Evolutionary conservation across 2,797 vertebrate species (phyloP).

Genomic region (Darevskia mixta): DNA sequence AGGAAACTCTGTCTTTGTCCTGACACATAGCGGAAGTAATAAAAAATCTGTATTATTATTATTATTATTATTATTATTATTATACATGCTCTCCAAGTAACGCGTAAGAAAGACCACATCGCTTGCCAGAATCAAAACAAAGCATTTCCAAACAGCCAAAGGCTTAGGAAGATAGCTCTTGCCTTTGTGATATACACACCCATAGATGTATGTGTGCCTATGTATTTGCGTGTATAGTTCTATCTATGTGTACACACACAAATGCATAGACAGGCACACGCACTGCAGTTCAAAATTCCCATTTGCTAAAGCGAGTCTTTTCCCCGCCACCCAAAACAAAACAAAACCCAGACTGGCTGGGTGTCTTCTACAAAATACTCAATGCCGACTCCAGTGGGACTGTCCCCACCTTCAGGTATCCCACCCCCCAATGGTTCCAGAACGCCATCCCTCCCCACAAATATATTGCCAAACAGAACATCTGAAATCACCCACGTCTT

Average conservation of each 20-base stretch:
- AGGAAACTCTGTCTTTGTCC: constrained; percentile 81
- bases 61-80: constrained; percentile 20
- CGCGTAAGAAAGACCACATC: constrained; percentile 65
- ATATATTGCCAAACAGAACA: neutral
- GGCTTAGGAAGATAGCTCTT: constrained; percentile 8
- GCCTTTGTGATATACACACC: neutral
- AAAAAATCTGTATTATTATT: constrained; percentile 61
- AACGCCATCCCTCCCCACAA: neutral
- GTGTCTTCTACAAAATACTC: neutral
- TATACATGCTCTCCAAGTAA: constrained; percentile 24
- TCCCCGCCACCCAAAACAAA: neutral
- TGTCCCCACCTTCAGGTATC: neutral
- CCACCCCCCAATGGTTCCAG: neutral
- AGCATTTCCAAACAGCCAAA: constrained; percentile 48
- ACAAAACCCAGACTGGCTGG: too few relatives aligned
- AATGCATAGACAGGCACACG: neutral
- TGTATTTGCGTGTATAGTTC: too few relatives aligned
- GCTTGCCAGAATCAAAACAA: constrained; percentile 44
- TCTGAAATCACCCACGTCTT: constrained; percentile 33
- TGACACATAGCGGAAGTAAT: constrained; percentile 74
- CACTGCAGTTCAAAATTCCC: neutral
- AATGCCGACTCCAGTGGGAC: neutral
- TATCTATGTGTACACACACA: neutral
- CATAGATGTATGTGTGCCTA: too few relatives aligned
- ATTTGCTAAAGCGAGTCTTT: neutral